phyloP scores from a whole-genome alignment of 2,113 vertebrate genomes.

The Acanthochromis polyacanthus region DNA sequence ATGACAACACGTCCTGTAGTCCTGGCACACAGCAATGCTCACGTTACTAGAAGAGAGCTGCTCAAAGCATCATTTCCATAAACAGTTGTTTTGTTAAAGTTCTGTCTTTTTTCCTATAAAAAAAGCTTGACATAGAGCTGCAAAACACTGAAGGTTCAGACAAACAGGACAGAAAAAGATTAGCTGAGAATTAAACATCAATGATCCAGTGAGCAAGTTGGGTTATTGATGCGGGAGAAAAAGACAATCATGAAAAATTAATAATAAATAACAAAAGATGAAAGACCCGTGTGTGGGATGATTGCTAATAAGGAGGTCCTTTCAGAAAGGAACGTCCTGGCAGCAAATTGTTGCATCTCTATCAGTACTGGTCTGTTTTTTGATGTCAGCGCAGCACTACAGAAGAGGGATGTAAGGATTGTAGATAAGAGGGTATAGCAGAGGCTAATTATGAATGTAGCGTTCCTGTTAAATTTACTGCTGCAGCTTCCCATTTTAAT shows the following conservation, averaged over 20 bases:
- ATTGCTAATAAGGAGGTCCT: not conserved
- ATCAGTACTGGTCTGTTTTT: not conserved
- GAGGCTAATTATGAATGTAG: not conserved
- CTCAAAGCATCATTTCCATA: constrained; percentile 20
- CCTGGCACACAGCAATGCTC: not conserved
- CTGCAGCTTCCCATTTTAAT: not conserved
- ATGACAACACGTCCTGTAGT: constrained; percentile 15
- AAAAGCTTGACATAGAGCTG: constrained; percentile 2
- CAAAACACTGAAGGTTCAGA: constrained; percentile 1
- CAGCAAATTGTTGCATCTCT: constrained; percentile 1
- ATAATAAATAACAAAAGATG: not conserved
- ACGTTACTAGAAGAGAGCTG: constrained; percentile 1
- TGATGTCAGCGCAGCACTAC: constrained; percentile 4
- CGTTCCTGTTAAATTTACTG: not conserved
- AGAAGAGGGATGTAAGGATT: not conserved
- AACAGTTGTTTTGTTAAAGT: not conserved
- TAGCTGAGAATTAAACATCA: constrained; percentile 24
- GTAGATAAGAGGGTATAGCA: constrained; percentile 2
- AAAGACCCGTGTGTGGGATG: not conserved
- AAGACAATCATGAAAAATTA: constrained; percentile 3
- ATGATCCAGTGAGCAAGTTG: constrained; percentile 25
- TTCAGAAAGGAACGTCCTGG: not conserved
- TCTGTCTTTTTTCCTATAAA: not conserved
- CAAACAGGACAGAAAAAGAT: constrained; percentile 8
- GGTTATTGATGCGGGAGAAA: constrained; percentile 10